A percentile compares a stretch with the other conserved stretches of the same genome.
Conservation (phyloP, 2,113 vertebrate genomes). For the Chamaea fasciata region DNA sequence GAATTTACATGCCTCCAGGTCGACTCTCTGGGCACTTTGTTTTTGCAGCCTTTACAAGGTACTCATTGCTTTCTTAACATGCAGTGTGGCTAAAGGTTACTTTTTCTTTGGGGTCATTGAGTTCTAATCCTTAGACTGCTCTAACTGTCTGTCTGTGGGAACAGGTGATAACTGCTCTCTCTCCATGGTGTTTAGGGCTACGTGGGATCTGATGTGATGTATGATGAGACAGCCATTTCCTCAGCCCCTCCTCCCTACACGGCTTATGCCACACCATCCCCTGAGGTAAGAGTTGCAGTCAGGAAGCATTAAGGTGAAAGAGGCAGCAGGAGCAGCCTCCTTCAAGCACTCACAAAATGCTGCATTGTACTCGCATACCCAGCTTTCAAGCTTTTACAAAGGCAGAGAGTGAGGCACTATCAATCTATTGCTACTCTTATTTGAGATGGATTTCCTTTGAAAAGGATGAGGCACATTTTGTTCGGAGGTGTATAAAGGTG, state of each 20-base stretch:
- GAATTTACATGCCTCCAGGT: not conserved
- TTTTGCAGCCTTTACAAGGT: not conserved
- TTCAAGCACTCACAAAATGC: not conserved
- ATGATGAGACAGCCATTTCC: slow-evolving; percentile 68
- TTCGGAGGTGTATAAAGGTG: not conserved
- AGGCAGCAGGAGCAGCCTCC: not conserved
- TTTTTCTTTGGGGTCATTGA: not conserved
- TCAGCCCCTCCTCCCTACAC: slow-evolving; percentile 75
- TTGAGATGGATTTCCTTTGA: not conserved
- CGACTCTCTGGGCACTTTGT: not conserved
- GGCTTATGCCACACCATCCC: slow-evolving; percentile 71
- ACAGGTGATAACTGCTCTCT: not conserved
- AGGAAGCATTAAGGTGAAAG: not conserved
- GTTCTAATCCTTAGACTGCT: not conserved
- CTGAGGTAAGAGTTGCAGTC: slow-evolving; percentile 62
- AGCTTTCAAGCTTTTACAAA: not conserved
- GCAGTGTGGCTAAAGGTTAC: not conserved
- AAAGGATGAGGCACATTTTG: not conserved
- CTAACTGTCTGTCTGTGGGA: not conserved
- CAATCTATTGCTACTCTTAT: not conserved
- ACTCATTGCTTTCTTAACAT: not conserved
- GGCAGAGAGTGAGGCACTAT: not conserved
- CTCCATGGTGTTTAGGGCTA: slow-evolving; percentile 50
- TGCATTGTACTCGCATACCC: not conserved
- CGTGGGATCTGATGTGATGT: slow-evolving; percentile 67